phyloP scores from a whole-genome alignment of 2,113 vertebrate species.

The Eurystomus gularis region DNA sequence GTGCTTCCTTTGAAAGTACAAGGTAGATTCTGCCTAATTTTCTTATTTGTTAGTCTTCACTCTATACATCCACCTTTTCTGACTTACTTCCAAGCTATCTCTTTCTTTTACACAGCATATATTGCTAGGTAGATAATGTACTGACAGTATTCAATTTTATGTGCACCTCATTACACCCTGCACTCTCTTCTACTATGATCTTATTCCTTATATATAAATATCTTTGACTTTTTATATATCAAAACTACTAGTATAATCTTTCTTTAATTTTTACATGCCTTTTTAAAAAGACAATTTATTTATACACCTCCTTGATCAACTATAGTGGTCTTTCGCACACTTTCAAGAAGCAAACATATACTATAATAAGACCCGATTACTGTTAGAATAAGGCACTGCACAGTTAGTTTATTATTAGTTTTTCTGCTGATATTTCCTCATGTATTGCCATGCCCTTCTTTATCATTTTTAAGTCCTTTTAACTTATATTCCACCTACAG shows the following conservation, averaged over 20 bases:
- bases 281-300: neutral
- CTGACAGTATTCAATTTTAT: neutral
- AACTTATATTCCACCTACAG: neutral
- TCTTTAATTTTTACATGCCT: neutral
- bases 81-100: neutral
- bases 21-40: neutral
- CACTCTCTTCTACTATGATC: neutral
- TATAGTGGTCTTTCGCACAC: neutral
- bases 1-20: neutral
- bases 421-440: neutral
- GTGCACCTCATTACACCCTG: neutral
- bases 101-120: neutral
- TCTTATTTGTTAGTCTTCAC: neutral
- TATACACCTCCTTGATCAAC: neutral
- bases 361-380: neutral
- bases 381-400: neutral
- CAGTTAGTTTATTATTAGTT: neutral
- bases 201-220: neutral
- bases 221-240: neutral
- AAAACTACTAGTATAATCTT: neutral
- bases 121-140: neutral
- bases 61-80: neutral
- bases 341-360: neutral
- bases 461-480: neutral
- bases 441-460: neutral